Base-by-base conservation (phyloP, 2,113 vertebrate genomes). In the Eudyptes chrysolophus region DNA sequence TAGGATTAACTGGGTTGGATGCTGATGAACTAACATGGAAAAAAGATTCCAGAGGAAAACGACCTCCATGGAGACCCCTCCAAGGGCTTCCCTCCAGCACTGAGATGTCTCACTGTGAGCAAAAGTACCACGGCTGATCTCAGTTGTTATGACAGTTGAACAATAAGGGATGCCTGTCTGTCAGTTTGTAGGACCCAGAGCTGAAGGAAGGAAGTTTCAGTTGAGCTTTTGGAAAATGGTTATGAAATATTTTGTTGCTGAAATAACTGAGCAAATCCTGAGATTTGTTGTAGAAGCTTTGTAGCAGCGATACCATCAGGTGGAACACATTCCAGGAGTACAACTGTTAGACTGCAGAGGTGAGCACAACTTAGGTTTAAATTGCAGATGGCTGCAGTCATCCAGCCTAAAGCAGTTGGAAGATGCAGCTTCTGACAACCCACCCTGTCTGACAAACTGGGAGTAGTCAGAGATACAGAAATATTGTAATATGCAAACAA, bases 41-140 rank as follows among this genome's bases (percentile, higher is more conserved):
- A 85, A 93, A 88, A 55, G 79, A 88, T 93, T 90, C 86, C 76
- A 95, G 85, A 93, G 77, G 84, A 92, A 79, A 89, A 86, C 3
- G 5, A 49, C 74, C 65, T 96, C 66, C 61, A 30, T 52, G 49
- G 77, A 84, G 52, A 91, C 77, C 34, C 27, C 25, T 90, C 25
- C 32, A 54, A 90, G 90, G 70, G 40, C 69, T 84, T 91, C 80
- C 86, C 86, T 95, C 60, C 36, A 84, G 93, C 84, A 17, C 36
- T 52, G 62, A 91, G 40, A 58, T 87, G 84, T 92, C 70, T 79
- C 1, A 27, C 84, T 89, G 62, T 0, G 4, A 92, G 81, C 74
- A 62, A 61, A 91, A 92, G 42, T 48, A 32, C 84, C 66, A 19
- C 2, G 2, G 54, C 87, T 93, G 81, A 81, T 83, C 74, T 94